Evolutionary conservation across 1,140 invertebrate species (phyloP).

Genomic region (Rhizoglyphus robini): DNA sequence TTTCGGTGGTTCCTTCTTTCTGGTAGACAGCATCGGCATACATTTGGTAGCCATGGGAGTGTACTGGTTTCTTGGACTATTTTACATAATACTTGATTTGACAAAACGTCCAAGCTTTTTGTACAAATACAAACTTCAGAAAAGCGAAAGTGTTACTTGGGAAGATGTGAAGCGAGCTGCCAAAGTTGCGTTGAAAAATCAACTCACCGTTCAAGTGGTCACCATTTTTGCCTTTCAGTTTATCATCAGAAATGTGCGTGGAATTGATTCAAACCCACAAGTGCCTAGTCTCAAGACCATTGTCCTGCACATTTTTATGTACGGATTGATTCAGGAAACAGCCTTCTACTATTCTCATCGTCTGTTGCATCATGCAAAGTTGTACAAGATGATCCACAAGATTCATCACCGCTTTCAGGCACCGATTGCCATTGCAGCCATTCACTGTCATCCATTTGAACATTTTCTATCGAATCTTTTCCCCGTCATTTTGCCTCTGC

Average conservation of each 20-base stretch:
- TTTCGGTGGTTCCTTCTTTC: not conserved
- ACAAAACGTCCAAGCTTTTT: not conserved
- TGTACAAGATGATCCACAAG: conserved; percentile 36
- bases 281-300: not conserved
- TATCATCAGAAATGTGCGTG: too few species aligned
- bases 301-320: conserved; percentile 35
- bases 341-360: conserved; percentile 71
- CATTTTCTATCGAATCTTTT: conserved; percentile 33
- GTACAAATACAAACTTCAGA: not conserved
- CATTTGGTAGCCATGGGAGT: too few species aligned
- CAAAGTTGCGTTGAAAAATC: too few species aligned
- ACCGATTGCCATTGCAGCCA: conserved; percentile 32
- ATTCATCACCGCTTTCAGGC: conserved; percentile 36
- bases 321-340: conserved; percentile 64
- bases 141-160: too few species aligned
- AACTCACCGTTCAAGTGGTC: too few species aligned
- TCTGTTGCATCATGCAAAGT: conserved; percentile 31
- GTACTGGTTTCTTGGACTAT: too few species aligned
- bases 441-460: conserved; percentile 36
- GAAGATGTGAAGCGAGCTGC: not conserved
- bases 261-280: too few species aligned
- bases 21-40: not conserved
- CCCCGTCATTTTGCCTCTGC: conserved; percentile 30
- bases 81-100: too few species aligned
- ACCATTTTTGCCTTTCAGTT: too few species aligned